phyloP scores from a whole-genome alignment of 1,140 invertebrate genomes.

The Platyscapa corneri region DNA sequence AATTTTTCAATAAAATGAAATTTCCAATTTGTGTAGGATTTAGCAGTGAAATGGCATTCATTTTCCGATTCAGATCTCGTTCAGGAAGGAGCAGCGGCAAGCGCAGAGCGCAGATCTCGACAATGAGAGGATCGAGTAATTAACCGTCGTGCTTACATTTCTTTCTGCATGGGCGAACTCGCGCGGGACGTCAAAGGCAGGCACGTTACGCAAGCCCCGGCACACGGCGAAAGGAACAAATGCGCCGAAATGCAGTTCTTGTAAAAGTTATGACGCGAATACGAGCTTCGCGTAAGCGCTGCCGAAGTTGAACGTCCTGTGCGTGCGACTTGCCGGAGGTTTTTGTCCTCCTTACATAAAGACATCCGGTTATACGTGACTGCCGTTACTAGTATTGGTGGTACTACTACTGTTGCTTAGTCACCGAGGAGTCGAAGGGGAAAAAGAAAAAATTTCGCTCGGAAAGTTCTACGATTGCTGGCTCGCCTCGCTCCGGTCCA shows the following conservation, averaged over 20 bases:
- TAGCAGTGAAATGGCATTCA: too few relatives aligned
- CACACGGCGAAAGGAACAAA: constrained; percentile 18
- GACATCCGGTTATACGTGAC: constrained; percentile 46
- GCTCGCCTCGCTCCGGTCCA: neutral
- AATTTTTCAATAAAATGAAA: too few relatives aligned
- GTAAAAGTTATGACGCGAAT: constrained; percentile 11
- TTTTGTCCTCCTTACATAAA: constrained; percentile 52
- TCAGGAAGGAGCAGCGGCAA: too few relatives aligned
- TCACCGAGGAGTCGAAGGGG: neutral
- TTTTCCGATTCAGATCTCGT: too few relatives aligned
- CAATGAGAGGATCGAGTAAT: neutral
- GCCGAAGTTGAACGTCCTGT: constrained; percentile 41
- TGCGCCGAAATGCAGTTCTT: constrained; percentile 15
- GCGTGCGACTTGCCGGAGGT: constrained; percentile 25
- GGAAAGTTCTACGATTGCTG: neutral
- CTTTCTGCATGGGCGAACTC: constrained; percentile 1
- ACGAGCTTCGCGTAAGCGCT: constrained; percentile 28
- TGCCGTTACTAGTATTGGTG: neutral
- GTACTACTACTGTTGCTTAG: neutral
- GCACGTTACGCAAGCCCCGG: constrained; percentile 20
- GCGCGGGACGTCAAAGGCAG: neutral
- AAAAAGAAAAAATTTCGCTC: neutral
- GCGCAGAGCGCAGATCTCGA: neutral
- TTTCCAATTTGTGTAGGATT: too few relatives aligned
- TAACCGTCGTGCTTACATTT: neutral